Evolutionary conservation across 2,888 invertebrate species (phyloP).

Genomic region (Clepsis dumicolana): DNA sequence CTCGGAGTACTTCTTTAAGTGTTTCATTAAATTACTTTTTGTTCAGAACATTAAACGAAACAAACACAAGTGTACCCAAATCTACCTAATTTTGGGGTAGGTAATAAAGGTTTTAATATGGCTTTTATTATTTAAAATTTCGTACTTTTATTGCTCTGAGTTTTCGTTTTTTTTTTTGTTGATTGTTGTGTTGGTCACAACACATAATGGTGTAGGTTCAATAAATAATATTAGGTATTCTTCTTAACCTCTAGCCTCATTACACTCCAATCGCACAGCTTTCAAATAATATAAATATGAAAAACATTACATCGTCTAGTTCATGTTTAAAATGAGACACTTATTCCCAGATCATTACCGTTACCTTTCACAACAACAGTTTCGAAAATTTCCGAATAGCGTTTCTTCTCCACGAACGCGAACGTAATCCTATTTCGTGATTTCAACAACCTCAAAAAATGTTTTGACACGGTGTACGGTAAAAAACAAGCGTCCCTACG

Average conservation of each 20-base stretch:
- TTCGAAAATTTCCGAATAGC: not conserved
- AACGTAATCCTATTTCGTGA: conserved; percentile 54
- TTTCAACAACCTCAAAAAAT: conserved; percentile 66
- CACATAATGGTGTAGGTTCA: too few species aligned
- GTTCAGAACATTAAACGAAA: not conserved
- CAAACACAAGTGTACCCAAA: conserved; percentile 4
- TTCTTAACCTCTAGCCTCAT: too few species aligned
- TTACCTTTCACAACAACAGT: not conserved
- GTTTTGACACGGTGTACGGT: conserved; percentile 48
- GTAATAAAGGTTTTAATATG: not conserved
- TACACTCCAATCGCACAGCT: too few species aligned
- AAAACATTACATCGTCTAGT: too few species aligned
- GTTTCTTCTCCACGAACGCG: not conserved
- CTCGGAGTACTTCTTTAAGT: conserved; percentile 23
- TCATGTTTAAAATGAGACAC: too few species aligned
- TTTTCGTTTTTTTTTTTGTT: not conserved
- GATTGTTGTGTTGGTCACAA: too few species aligned
- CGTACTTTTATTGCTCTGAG: not conserved
- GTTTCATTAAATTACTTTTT: conserved; percentile 27
- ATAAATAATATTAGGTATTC: too few species aligned
- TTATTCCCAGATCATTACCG: too few species aligned
- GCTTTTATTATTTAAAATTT: not conserved
- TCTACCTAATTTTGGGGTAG: not conserved
- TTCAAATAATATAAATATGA: too few species aligned
- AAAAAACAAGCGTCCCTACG: conserved; percentile 63